Evolutionary conservation across 2,888 invertebrate species (phyloP).

Genomic region (Drosophila nr. perissopoda): DNA sequence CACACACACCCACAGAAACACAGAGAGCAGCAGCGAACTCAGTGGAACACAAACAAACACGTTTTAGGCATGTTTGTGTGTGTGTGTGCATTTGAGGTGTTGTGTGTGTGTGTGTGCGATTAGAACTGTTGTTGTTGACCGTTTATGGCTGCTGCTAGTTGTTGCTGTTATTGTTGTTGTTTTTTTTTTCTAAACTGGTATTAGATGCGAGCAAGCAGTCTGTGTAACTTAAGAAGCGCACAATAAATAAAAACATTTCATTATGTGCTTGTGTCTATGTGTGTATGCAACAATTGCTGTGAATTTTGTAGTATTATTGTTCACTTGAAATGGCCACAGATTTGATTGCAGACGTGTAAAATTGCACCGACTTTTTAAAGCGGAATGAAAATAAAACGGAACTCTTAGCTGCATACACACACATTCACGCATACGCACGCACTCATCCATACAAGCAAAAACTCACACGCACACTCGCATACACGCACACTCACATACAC

Average conservation of each 20-base stretch:
- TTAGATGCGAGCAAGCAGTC: slow-evolving; percentile 34
- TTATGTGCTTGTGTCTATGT: slow-evolving; percentile 2
- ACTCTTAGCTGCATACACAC: slow-evolving; percentile 29
- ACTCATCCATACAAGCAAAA: slow-evolving; percentile 23
- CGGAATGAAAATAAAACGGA: slow-evolving; percentile 45
- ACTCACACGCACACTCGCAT: slow-evolving; percentile 23
- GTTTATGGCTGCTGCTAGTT: slow-evolving; percentile 43
- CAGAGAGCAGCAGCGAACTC: slow-evolving; percentile 28
- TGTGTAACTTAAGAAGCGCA: slow-evolving; percentile 48
- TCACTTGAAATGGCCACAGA: slow-evolving; percentile 50
- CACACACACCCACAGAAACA: slow-evolving; percentile 20
- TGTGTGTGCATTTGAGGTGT: slow-evolving; percentile 17
- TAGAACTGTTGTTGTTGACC: slow-evolving; percentile 67
- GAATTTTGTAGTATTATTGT: slow-evolving; percentile 42
- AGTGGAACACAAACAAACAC: slow-evolving; percentile 52
- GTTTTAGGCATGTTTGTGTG: slow-evolving; percentile 46
- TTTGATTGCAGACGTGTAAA: slow-evolving; percentile 37
- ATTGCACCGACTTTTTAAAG: slow-evolving; percentile 33
- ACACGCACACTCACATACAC: slow-evolving; percentile 13
- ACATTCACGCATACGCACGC: slow-evolving; percentile 12
- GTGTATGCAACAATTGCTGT: slow-evolving; percentile 17
- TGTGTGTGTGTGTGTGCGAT: slow-evolving; percentile 28
- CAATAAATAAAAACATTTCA: slow-evolving; percentile 34
- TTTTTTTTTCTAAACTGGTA: slow-evolving; percentile 51
- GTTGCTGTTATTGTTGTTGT: slow-evolving; percentile 26